Base-by-base conservation (phyloP, 2,888 invertebrate species). In the Apantesis nais region DNA sequence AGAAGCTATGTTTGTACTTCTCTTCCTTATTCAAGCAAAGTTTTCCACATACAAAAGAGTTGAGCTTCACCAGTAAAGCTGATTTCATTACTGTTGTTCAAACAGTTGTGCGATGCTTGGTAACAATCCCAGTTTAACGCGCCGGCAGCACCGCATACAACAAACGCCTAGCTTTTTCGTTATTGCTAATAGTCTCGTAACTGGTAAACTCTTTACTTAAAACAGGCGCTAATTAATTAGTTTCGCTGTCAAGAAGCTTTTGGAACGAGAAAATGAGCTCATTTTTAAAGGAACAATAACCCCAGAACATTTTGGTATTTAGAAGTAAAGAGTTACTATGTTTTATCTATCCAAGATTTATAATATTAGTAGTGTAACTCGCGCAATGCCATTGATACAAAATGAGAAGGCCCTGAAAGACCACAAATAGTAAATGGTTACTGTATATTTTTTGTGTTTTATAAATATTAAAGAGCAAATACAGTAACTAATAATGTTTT, bases 1-100 rank as follows among this genome's bases (percentile, higher is more conserved):
- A 58, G 63, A 62, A 69, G 55, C 31, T 62, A 31, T 22, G 48
- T 70, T 62, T 79, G 39, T 74, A 78, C 70, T 65, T 73, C 34
- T 61, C 48, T 78, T 78, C 72, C 74, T 82, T 78, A 76, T 75
- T 71, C 73, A 78, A 72, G 63, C 72, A 39, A 63, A 55, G 64
- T 44, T 52, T 67, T 68, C 72, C 74, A 71, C 78, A 52, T 71
- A 71, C 79, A 78, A 74, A 80, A 81, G 74, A 76, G 75, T 78
- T 68, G 75, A 83, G 77, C 81, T 80, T 83, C 79, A 80, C 80
- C 77, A 79, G 76, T 79, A 79, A 79, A 83, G 82, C 77, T 83
- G 80, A 89, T 87, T 88, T 85, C 87, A 89, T 88, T 88, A 89
- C 84, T 78, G 82, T 82, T 85, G 85, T 88, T 86, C 75, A 82